A percentile compares a stretch with the other conserved stretches of the same genome.
Conservation (phyloP, 1,140 invertebrate species). For the Drosophila subpulchrella region DNA sequence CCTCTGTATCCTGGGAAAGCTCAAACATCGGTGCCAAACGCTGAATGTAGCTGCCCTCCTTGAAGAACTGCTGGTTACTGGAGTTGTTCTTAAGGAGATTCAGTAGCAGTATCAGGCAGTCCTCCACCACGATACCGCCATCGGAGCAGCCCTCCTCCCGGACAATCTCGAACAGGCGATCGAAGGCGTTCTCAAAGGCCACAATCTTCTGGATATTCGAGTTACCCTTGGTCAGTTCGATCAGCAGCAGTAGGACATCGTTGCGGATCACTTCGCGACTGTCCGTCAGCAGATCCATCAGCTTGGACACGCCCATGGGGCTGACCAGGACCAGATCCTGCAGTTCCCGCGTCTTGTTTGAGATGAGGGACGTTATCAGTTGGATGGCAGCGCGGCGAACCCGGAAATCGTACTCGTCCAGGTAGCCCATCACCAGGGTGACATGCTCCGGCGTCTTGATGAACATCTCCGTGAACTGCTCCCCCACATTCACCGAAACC, state of each 20-base stretch:
- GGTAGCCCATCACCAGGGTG: conserved; percentile 91
- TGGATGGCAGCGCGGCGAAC: conserved; percentile 95
- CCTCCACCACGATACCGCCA: conserved; percentile 99
- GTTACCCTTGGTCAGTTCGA: conserved; percentile 96
- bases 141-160: conserved; percentile 96
- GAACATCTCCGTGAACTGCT: conserved; percentile 99
- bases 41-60: conserved; percentile 98
- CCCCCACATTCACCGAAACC: conserved; percentile 90
- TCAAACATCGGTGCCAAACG: conserved; percentile 94
- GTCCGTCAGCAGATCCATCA: conserved; percentile 98
- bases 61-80: conserved; percentile 99
- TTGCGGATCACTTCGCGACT: conserved; percentile 98
- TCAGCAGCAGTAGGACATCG: conserved; percentile 96
- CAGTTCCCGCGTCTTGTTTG: conserved; percentile 94
- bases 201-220: conserved; percentile 99
- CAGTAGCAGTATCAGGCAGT: conserved; percentile 97
- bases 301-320: conserved; percentile 98
- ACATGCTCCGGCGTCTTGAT: conserved; percentile 96
- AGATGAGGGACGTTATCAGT: conserved; percentile 92
- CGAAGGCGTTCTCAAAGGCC: conserved; percentile 99
- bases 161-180: conserved; percentile 97
- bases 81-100: conserved; percentile 98
- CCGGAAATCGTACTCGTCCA: conserved; percentile 98
- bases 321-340: conserved; percentile 97
- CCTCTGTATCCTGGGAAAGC: conserved; percentile 88